These are phyloP conservation scores for Scomber scombrus DNA, from an alignment of 2,113 vertebrate genomes.

Conservation along the genomic window DNA sequence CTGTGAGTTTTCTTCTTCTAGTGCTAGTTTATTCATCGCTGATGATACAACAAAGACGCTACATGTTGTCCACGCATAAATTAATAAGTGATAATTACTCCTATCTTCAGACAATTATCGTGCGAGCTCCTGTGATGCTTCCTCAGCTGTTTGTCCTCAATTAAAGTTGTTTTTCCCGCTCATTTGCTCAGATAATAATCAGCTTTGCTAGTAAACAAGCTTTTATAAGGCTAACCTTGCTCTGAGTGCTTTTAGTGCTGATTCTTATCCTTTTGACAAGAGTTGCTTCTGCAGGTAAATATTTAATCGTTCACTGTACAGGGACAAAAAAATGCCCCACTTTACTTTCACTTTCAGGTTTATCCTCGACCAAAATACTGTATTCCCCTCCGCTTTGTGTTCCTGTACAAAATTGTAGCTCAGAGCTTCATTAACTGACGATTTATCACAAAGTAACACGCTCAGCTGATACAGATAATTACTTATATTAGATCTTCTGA, in stretches of 20 bases:
- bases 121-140: constrained; percentile 53
- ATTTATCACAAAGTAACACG: background rate
- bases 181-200: constrained; percentile 67
- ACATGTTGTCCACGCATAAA: constrained; percentile 44
- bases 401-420: background rate
- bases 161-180: constrained; percentile 63
- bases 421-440: background rate
- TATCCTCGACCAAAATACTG: background rate
- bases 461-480: too few species aligned
- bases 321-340: background rate
- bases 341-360: background rate
- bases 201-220: constrained; percentile 61
- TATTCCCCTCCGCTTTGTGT: background rate
- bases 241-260: constrained; percentile 52
- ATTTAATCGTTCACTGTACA: constrained; percentile 15
- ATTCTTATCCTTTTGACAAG: constrained; percentile 50
- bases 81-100: constrained; percentile 62
- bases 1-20: background rate
- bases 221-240: constrained; percentile 46
- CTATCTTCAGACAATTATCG: constrained; percentile 64
- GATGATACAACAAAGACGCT: constrained; percentile 29
- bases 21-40: constrained; percentile 26
- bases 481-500: too few species aligned
- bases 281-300: constrained; percentile 51
- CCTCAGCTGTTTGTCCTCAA: constrained; percentile 70